These are phyloP conservation scores for Emys orbicularis DNA, from an alignment of 2,797 vertebrate species.

Conservation along the genomic window DNA sequence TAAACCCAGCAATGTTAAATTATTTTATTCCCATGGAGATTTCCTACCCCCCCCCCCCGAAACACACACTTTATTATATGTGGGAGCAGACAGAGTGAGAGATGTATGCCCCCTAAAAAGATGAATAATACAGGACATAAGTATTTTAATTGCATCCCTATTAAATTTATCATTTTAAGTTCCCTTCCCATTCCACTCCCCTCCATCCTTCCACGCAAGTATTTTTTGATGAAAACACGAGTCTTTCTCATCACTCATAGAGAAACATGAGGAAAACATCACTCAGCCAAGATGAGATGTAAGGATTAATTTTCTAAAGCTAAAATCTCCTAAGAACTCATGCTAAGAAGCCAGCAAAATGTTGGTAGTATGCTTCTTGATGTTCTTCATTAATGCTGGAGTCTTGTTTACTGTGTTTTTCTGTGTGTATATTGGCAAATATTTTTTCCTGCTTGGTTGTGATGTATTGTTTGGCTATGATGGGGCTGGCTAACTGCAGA, in stretches of 20 bases:
- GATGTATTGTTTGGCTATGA: neutral
- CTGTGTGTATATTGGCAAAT: neutral
- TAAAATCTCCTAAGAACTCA: neutral
- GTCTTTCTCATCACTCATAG: neutral
- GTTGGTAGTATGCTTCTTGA: neutral
- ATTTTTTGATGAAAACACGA: neutral
- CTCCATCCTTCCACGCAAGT: neutral
- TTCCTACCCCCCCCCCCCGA: neutral
- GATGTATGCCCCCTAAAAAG: neutral
- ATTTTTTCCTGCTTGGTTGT: neutral
- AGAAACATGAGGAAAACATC: neutral
- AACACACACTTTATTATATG: neutral
- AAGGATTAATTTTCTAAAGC: slow-evolving; percentile 20
- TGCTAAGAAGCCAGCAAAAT: neutral
- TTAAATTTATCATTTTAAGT: neutral
- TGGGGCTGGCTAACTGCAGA: neutral
- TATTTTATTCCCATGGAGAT: neutral
- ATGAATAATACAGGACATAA: neutral
- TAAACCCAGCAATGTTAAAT: neutral
- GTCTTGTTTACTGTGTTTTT: neutral
- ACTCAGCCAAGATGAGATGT: neutral
- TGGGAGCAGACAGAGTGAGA: neutral
- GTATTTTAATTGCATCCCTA: neutral
- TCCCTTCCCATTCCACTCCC: neutral
- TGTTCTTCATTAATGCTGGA: slow-evolving; percentile 2